Conservation (phyloP, 2,888 invertebrate genomes). For the Drosophila affinis region DNA sequence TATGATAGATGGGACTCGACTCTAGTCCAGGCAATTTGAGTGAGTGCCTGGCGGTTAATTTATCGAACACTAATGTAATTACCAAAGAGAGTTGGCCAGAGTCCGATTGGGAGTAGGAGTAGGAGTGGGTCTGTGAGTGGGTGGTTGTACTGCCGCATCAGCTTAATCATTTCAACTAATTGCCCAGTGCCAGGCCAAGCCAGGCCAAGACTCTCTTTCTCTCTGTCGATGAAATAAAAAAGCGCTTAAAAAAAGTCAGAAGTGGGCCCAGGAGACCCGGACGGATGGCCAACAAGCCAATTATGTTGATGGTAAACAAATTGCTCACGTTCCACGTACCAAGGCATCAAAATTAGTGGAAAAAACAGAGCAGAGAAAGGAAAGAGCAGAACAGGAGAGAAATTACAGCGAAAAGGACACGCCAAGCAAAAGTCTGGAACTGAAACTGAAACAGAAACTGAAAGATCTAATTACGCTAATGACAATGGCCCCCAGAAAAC, state of each 20-base stretch:
- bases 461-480: slow-evolving; percentile 82
- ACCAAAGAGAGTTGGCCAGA: slow-evolving; percentile 52
- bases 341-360: slow-evolving; percentile 75
- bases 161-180: slow-evolving; percentile 81
- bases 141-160: slow-evolving; percentile 54
- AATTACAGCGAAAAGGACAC: slow-evolving; percentile 58
- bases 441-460: slow-evolving; percentile 24
- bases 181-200: slow-evolving; percentile 51
- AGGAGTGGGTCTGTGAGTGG: neutral
- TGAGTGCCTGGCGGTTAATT: slow-evolving; percentile 74
- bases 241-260: slow-evolving; percentile 71
- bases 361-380: slow-evolving; percentile 20
- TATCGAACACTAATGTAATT: slow-evolving; percentile 81
- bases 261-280: slow-evolving; percentile 65
- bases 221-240: slow-evolving; percentile 60
- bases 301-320: slow-evolving; percentile 83
- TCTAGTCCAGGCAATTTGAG: slow-evolving; percentile 70
- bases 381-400: slow-evolving; percentile 33
- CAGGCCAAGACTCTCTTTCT: slow-evolving; percentile 26
- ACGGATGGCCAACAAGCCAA: slow-evolving; percentile 65
- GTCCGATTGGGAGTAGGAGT: neutral
- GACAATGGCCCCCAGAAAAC: slow-evolving; percentile 50
- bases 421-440: slow-evolving; percentile 45
- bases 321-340: slow-evolving; percentile 82
- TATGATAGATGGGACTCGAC: slow-evolving; percentile 65